A percentile compares a stretch with the other conserved stretches of the same genome.
Conservation (phyloP, 2,888 invertebrate species). For the Eupithecia subfuscata region DNA sequence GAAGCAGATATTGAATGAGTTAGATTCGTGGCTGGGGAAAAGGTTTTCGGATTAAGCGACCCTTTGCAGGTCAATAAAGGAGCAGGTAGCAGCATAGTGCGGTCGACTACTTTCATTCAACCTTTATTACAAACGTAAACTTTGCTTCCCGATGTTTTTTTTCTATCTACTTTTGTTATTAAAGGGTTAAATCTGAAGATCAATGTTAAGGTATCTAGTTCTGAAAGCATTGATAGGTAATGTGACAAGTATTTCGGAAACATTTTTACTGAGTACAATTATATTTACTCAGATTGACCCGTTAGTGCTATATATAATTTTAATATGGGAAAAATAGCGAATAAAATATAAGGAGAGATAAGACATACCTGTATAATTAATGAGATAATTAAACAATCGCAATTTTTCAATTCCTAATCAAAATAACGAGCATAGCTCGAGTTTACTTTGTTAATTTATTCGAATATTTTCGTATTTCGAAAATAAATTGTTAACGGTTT, state of each 20-base stretch:
- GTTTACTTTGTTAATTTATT: slow-evolving; percentile 33
- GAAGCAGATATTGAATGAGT: slow-evolving; percentile 59
- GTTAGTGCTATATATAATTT: not conserved
- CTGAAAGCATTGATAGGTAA: not conserved
- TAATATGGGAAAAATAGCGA: slow-evolving; percentile 29
- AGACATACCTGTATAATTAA: slow-evolving; percentile 46
- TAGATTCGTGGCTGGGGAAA: slow-evolving; percentile 70
- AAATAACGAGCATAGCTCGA: slow-evolving; percentile 43
- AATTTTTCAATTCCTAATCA: slow-evolving; percentile 38
- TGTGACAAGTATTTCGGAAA: not conserved
- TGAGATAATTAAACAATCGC: slow-evolving; percentile 38
- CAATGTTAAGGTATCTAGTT: not conserved
- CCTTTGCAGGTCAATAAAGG: slow-evolving; percentile 69
- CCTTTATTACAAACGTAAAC: slow-evolving; percentile 46
- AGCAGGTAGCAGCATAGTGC: slow-evolving; percentile 68
- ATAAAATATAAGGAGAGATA: slow-evolving; percentile 27
- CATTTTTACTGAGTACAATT: not conserved
- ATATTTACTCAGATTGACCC: not conserved
- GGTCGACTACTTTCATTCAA: slow-evolving; percentile 55
- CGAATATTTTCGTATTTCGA: slow-evolving; percentile 20
- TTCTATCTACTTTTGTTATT: not conserved
- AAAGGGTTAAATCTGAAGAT: slow-evolving; percentile 1
- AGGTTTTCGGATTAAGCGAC: slow-evolving; percentile 70
- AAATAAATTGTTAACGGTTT: slow-evolving; percentile 26
- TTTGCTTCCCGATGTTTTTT: slow-evolving; percentile 29